Evolutionary conservation across 2,888 invertebrate genomes (phyloP).

Genomic region (Encarsia formosa): DNA sequence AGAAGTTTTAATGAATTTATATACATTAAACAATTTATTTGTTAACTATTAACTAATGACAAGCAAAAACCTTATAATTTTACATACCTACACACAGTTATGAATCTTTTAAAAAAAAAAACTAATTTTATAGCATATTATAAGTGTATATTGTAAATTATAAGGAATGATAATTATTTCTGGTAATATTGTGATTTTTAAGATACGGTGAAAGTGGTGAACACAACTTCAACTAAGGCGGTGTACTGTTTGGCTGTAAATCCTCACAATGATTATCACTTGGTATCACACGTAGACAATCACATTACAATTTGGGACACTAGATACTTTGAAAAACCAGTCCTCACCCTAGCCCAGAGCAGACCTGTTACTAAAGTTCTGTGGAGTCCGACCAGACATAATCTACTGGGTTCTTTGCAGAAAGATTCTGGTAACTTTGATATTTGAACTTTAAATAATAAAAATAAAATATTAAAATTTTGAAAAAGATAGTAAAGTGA

Average conservation of each 20-base stretch:
- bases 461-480: not conserved
- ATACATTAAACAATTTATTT: slow-evolving; percentile 6
- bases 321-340: slow-evolving; percentile 79
- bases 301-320: slow-evolving; percentile 85
- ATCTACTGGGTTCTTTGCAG: slow-evolving; percentile 76
- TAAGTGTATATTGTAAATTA: no score
- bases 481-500: no score
- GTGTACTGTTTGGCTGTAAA: slow-evolving; percentile 80
- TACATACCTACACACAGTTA: no score
- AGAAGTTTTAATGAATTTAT: no score
- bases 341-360: slow-evolving; percentile 66
- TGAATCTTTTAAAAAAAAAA: no score
- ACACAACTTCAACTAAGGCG: slow-evolving; percentile 70
- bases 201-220: slow-evolving; percentile 71
- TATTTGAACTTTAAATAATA: not conserved
- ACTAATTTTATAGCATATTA: no score
- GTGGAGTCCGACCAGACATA: slow-evolving; percentile 88
- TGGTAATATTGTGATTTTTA: no score
- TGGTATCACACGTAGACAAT: slow-evolving; percentile 81
- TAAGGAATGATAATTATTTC: no score
- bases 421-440: slow-evolving; percentile 58
- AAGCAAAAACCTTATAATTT: no score
- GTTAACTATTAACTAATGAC: slow-evolving; percentile 1
- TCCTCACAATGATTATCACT: slow-evolving; percentile 70
- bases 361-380: slow-evolving; percentile 70